Base-by-base conservation (phyloP, 2,113 vertebrate genomes). In the Semicossyphus pulcher region DNA sequence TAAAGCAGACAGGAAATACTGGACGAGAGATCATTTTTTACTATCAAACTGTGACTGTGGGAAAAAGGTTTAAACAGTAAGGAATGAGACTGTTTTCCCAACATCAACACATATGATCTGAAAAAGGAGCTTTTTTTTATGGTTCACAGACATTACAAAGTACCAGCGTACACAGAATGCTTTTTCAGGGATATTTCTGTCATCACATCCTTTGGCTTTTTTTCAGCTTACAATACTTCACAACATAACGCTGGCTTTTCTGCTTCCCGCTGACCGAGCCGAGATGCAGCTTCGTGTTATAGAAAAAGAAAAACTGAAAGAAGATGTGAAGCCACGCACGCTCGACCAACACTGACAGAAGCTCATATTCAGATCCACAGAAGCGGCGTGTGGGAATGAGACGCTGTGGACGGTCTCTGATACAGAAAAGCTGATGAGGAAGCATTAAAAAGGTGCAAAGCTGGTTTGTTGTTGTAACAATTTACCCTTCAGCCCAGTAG, bases 291-390 rank as follows among this genome's bases (percentile, higher is more conserved):
- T 69, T 80, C n/a, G 16, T 10, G 63, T 41, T 25, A 31, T 41
- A 16, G 61, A 62, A 77, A 79, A 45, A 58, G 37, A 45, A 71
- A 86, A 72, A 87, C 7, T 32, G 81, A 90, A 88, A 86, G 77
- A 26, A 60, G 71, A 54, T 7, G 32, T 45, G 80, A 88, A 48
- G 59, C 54, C 44, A 52, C n/a, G 52, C 61, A 3, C 2, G 20
- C 64, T 23, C 4, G 8, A 26, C 60, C 42, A 8, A 26, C 74
- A 29, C 48, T n/a, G 59, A 64, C 62, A 69, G 57, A 26, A 16
- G 78, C 64, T 81, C 7, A 23, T 31, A 54, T 49, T 48, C 3
- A 69, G 72, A 63, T 76, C 15, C 16, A 56, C 41, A 15, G 56
- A 69, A 70, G 74, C 56, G 20, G 70, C 59, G 51, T 62, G 61